These are phyloP conservation scores for Ceratoteleas bidentatus DNA, from an alignment of 1,140 invertebrate species.

Conservation along the genomic window DNA sequence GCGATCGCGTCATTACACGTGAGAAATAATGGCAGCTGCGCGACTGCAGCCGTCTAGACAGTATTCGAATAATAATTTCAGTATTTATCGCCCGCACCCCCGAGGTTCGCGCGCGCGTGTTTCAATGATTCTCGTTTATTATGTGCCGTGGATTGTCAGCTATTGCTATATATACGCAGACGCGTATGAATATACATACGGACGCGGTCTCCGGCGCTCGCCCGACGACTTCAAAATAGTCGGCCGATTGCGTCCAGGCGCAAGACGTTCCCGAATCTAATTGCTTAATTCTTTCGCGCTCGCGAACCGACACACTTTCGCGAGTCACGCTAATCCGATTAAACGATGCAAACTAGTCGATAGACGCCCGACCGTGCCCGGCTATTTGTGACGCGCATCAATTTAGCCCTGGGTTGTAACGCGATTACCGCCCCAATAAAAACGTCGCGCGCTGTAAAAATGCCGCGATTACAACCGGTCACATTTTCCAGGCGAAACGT, in stretches of 20 bases:
- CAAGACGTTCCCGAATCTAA: conserved; percentile 18
- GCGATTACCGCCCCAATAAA: conserved; percentile 19
- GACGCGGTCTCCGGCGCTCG: conserved; percentile 29
- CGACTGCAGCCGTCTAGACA: conserved; percentile 62
- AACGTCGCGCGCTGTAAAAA: conserved; percentile 16
- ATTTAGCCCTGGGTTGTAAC: conserved; percentile 15
- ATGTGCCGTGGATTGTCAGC: conserved; percentile 61
- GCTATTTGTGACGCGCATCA: conserved; percentile 19
- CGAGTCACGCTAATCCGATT: conserved; percentile 8
- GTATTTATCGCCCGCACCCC: conserved; percentile 67
- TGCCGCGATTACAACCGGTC: not conserved
- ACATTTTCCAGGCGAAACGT: conserved; percentile 35
- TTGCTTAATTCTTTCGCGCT: not conserved
- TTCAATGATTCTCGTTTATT: conserved; percentile 68
- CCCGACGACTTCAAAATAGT: conserved; percentile 43
- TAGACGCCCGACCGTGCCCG: not conserved
- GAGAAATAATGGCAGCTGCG: conserved; percentile 67
- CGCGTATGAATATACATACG: conserved; percentile 46
- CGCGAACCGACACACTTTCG: not conserved
- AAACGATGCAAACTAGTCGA: conserved; percentile 35
- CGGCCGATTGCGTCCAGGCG: conserved; percentile 19
- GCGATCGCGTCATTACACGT: conserved; percentile 68
- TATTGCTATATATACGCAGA: conserved; percentile 48
- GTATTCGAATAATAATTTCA: conserved; percentile 68
- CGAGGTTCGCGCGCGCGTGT: conserved; percentile 51